Evolutionary conservation across 2,888 invertebrate species (phyloP).

Genomic region (Melieria picta): DNA sequence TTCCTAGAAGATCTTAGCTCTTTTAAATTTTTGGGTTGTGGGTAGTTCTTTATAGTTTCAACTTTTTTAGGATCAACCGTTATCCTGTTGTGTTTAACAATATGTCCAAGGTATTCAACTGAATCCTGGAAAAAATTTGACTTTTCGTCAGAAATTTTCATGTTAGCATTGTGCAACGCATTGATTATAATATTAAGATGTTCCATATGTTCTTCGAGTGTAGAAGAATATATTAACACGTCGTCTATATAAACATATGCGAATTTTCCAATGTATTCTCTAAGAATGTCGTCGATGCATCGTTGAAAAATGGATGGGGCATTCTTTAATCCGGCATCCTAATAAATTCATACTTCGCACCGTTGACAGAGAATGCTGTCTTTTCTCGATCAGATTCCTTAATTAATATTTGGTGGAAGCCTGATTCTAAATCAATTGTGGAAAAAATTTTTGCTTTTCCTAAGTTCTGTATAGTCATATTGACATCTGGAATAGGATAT

Average conservation of each 20-base stretch:
- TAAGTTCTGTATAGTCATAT: constrained; percentile 18
- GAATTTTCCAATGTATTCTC: constrained; percentile 14
- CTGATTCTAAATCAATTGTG: constrained; percentile 22
- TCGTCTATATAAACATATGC: too few species aligned
- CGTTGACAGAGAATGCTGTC: constrained; percentile 18
- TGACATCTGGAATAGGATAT: constrained; percentile 16
- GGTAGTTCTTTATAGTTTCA: too few species aligned
- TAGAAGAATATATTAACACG: too few species aligned
- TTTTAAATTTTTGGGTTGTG: too few species aligned
- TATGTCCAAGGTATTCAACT: constrained; percentile 9
- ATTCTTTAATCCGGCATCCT: constrained; percentile 12
- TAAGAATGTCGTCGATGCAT: constrained; percentile 8
- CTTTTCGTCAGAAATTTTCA: constrained; percentile 16
- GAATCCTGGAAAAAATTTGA: constrained; percentile 7
- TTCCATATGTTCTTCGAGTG: too few species aligned
- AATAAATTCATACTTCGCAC: too few species aligned
- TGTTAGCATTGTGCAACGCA: constrained; percentile 1
- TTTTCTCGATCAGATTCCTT: constrained; percentile 14
- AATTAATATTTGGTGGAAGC: constrained; percentile 14
- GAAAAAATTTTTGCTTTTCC: constrained; percentile 13
- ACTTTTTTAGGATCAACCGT: constrained; percentile 19
- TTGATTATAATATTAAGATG: too few species aligned
- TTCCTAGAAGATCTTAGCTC: constrained; percentile 6
- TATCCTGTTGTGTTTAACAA: constrained; percentile 8
- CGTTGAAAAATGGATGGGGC: not conserved